Evolutionary conservation across 2,113 vertebrate genomes (phyloP), one percentile per base, ranked within the genome.

Genomic region (Heteronetta atricapilla): DNA sequence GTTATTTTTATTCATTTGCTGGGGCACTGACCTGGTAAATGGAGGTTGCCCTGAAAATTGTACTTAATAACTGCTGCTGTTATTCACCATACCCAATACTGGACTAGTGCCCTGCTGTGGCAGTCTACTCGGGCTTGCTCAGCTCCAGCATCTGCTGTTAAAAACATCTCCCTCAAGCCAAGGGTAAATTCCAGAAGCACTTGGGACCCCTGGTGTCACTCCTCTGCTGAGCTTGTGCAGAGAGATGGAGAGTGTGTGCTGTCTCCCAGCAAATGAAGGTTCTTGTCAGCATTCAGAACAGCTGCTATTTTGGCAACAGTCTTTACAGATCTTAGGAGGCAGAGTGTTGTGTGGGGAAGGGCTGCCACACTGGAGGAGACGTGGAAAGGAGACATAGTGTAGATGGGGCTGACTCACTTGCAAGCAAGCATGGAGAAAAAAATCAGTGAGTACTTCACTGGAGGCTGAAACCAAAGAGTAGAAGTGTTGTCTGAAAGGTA

Each of bases 1-100:
- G 29, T 55, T 88, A 72, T 79, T 77, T 92, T 90, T 79, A 69
- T 82, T 84, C 34, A 48, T 90, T 87, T 91, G 22, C n/a, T 80
- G 62, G 28, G 72, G 44, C 46, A 52, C 22, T 93, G 89, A 92
- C 66, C 86, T 88, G 42, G 72, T 44, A 91, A 94, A 84, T 69
- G 25, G 56, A 75, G 69, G 55, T 91, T 88, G 69, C 62, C 82
- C 59, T 82, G 68, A 78, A 93, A 82, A 94, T 59, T 74, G n/a
- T 63, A 29, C 74, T 79, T 96, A 73, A 64, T 89, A 93, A 93
- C 55, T 82, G 34, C 53, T 72, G 13, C 73, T 86, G 17, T 67
- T 85, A 60, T 63, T 94, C 70, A 56, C n/a, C n/a, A 20, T 70
- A 20, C 8, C 25, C 55, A 80, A 2, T 42, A 52, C 17, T 64